Evolutionary conservation across 2,113 vertebrate genomes (phyloP).

Genomic region (Macquaria ambigua): DNA sequence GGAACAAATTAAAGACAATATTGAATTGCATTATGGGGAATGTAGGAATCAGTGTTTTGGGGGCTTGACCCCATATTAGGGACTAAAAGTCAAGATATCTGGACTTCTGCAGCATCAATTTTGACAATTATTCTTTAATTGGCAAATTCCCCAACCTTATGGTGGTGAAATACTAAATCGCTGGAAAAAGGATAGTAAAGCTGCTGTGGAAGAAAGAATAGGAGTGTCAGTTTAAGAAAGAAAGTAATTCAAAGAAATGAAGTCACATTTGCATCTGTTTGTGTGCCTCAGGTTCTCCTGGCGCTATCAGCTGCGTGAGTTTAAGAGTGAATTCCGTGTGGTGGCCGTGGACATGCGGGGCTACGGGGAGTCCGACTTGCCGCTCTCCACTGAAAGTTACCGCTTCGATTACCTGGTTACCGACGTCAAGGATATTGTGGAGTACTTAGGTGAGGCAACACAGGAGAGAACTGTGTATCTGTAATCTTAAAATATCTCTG

Average conservation of each 20-base stretch:
- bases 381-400: constrained; percentile 89
- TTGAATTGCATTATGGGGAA: neutral
- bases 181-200: neutral
- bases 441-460: constrained; percentile 91
- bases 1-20: neutral
- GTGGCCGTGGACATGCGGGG: constrained; percentile 97
- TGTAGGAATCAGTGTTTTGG: neutral
- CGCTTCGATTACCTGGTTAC: constrained; percentile 92
- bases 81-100: neutral
- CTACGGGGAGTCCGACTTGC: constrained; percentile 96
- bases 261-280: neutral
- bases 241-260: neutral
- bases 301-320: constrained; percentile 97
- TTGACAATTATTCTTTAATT: neutral
- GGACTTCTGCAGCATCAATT: neutral
- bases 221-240: neutral
- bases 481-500: neutral
- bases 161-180: neutral
- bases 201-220: neutral
- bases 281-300: constrained; percentile 92
- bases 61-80: neutral
- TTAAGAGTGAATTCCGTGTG: constrained; percentile 97
- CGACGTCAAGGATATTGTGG: constrained; percentile 97
- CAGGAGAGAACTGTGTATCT: constrained; percentile 9
- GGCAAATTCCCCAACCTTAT: neutral